Evolutionary conservation across 2,797 vertebrate species (phyloP).

Genomic region (Clarias laeviceps): DNA sequence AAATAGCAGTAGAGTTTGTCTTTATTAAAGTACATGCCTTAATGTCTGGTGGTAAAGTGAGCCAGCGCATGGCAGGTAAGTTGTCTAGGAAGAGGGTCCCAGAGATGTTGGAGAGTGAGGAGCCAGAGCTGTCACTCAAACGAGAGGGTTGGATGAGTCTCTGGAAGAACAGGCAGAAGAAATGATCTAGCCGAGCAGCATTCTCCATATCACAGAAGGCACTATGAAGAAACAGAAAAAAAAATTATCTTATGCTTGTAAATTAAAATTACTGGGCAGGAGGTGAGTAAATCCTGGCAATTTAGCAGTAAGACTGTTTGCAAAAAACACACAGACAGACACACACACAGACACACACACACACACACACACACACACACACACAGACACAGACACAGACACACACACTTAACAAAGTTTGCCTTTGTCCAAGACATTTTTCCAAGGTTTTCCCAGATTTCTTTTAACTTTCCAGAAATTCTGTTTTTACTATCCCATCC

Average conservation of each 20-base stretch:
- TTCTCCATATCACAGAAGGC: constrained; percentile 86
- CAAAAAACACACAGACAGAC: too few species aligned
- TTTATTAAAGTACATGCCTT: constrained; percentile 74
- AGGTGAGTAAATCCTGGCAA: too few species aligned
- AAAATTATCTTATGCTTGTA: too few species aligned
- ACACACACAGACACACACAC: too few species aligned
- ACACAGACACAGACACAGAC: neutral
- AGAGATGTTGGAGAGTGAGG: constrained; percentile 62
- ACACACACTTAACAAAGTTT: too few species aligned
- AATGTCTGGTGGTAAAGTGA: constrained; percentile 83
- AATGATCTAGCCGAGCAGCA: constrained; percentile 85
- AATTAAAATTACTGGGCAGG: too few species aligned
- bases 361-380: too few species aligned
- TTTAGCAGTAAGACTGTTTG: too few species aligned
- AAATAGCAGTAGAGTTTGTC: neutral
- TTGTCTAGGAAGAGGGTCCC: constrained; percentile 79
- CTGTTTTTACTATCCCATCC: too few species aligned
- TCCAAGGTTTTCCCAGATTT: neutral
- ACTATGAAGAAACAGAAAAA: constrained; percentile 65
- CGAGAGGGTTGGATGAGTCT: constrained; percentile 81
- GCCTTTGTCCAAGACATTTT: neutral
- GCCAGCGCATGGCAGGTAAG: constrained; percentile 89
- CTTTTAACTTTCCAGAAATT: neutral
- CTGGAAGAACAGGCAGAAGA: constrained; percentile 96
- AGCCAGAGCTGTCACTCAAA: constrained; percentile 62